Conservation (phyloP, 2,797 vertebrate species). For the Hippocampus kuda region DNA sequence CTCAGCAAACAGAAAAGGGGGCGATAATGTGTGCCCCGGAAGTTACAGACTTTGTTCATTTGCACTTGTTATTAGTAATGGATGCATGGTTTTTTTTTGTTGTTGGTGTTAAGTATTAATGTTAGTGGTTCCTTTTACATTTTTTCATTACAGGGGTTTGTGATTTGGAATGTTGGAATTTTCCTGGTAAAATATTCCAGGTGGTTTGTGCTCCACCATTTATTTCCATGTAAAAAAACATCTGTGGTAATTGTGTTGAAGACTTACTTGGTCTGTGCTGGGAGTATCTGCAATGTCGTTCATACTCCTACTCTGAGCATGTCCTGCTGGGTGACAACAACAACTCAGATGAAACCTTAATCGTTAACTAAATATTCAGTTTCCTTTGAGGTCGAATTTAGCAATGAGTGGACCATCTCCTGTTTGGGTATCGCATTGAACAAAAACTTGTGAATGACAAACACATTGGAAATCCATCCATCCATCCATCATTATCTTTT, state of each 20-base stretch:
- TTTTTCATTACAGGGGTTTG: background rate
- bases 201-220: background rate
- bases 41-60: no score
- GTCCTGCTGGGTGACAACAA: conserved; percentile 60
- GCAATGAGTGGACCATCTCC: background rate
- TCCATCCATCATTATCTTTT: no score
- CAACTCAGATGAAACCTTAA: conserved; percentile 6
- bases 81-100: no score
- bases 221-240: background rate
- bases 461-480: no score
- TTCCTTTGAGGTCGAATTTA: background rate
- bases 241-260: background rate
- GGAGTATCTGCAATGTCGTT: conserved; percentile 87
- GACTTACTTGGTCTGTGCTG: conserved; percentile 83
- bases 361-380: conserved; percentile 3
- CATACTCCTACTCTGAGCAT: conserved; percentile 91
- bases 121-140: no score
- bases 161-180: background rate
- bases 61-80: no score
- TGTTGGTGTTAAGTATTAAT: no score
- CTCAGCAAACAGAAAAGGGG: no score
- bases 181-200: background rate
- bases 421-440: background rate
- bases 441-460: background rate
- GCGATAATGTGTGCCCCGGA: no score